Evolutionary conservation across 2,888 invertebrate species (phyloP).

Genomic region (Drosophila atripex): DNA sequence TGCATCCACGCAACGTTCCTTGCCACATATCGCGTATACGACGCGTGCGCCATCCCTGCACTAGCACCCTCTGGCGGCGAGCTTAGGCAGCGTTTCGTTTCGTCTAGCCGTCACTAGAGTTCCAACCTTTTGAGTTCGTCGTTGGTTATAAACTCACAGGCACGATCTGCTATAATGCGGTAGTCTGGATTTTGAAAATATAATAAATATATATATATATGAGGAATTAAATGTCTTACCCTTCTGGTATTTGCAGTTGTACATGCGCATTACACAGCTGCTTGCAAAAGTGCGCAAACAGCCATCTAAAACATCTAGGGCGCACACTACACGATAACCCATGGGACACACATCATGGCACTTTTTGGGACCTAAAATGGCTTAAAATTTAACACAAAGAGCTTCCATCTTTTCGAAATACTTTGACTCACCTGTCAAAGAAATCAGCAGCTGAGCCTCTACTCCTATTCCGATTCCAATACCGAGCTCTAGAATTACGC

Average conservation of each 20-base stretch:
- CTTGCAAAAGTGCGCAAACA: slow-evolving; percentile 64
- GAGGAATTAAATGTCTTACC: slow-evolving; percentile 33
- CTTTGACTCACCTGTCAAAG: slow-evolving; percentile 39
- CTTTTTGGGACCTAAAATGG: slow-evolving; percentile 48
- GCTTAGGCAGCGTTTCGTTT: not conserved
- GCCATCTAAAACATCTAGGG: slow-evolving; percentile 50
- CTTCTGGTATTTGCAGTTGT: slow-evolving; percentile 68
- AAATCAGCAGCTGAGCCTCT: slow-evolving; percentile 37
- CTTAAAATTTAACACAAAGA: not conserved
- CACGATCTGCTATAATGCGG: slow-evolving; percentile 56
- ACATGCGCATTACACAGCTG: slow-evolving; percentile 63
- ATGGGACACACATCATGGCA: slow-evolving; percentile 67
- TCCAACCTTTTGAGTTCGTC: slow-evolving; percentile 55
- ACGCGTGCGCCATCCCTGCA: slow-evolving; percentile 32
- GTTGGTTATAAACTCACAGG: slow-evolving; percentile 59
- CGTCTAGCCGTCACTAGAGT: slow-evolving; percentile 11
- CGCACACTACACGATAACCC: slow-evolving; percentile 64
- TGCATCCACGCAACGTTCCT: slow-evolving; percentile 6
- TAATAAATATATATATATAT: not conserved
- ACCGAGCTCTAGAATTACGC: slow-evolving; percentile 33
- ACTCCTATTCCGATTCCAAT: slow-evolving; percentile 7
- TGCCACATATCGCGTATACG: slow-evolving; percentile 38
- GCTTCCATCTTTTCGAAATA: not conserved
- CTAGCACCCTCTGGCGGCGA: slow-evolving; percentile 48
- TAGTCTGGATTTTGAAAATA: slow-evolving; percentile 47